phyloP scores from a whole-genome alignment of 1,140 invertebrate genomes.

The Ips nitidus region DNA sequence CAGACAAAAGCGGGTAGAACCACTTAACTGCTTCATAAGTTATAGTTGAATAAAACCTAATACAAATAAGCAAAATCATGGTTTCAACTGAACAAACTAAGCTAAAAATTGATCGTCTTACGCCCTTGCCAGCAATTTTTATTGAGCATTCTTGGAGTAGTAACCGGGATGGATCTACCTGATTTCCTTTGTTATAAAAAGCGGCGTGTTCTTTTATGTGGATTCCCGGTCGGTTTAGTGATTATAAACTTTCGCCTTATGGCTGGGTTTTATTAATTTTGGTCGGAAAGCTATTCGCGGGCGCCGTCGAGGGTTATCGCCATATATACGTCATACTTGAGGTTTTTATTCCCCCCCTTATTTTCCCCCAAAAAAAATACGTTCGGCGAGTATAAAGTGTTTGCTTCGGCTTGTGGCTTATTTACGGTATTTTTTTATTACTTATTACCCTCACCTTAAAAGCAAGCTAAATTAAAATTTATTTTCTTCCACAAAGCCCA shows the following conservation, averaged over 20 bases:
- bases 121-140: conserved; percentile 8
- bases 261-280: conserved; percentile 42
- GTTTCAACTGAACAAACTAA: too few species aligned
- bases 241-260: conserved; percentile 41
- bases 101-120: too few species aligned
- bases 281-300: conserved; percentile 23
- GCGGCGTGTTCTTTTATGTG: conserved; percentile 36
- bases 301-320: conserved; percentile 33
- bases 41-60: too few species aligned
- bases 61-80: too few species aligned
- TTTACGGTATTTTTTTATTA: conserved; percentile 37
- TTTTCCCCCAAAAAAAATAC: conserved; percentile 1
- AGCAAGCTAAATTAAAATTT: conserved; percentile 15
- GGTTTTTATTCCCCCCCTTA: conserved; percentile 32
- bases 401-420: conserved; percentile 21
- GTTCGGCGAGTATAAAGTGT: conserved; percentile 29
- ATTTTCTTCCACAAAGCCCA: background rate
- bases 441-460: conserved; percentile 28
- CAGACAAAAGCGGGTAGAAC: too few species aligned
- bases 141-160: conserved; percentile 25
- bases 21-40: too few species aligned
- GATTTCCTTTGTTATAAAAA: conserved; percentile 44
- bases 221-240: conserved; percentile 40
- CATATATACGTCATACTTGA: conserved; percentile 36
- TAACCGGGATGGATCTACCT: conserved; percentile 36